Percentiles rank a stretch among this genome's conserved stretches.
phyloP scores from a whole-genome alignment of 2,888 invertebrate genomes.

The Tiphia femorata region DNA sequence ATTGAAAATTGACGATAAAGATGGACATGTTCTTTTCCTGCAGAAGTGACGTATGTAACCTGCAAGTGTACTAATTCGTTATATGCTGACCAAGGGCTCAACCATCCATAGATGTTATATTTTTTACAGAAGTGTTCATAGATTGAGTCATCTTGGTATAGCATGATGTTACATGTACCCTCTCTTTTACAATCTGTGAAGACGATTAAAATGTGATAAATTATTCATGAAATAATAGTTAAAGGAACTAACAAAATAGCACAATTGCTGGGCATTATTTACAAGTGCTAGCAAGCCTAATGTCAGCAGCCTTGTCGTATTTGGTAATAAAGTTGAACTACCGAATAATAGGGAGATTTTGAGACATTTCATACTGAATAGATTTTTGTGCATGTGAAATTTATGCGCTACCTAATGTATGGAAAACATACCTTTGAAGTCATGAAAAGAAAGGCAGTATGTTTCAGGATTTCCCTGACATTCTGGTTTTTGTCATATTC shows the following conservation, averaged over 20 bases:
- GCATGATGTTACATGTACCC: slow-evolving; percentile 61
- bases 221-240: slow-evolving; percentile 65
- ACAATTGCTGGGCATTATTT: slow-evolving; percentile 68
- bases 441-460: slow-evolving; percentile 3
- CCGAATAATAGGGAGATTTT: slow-evolving; percentile 32
- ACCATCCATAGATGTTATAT: slow-evolving; percentile 67
- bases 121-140: slow-evolving; percentile 68
- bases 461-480: slow-evolving; percentile 42
- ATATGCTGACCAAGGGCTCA: slow-evolving; percentile 60
- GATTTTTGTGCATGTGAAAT: no score
- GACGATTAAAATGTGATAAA: slow-evolving; percentile 63
- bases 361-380: background rate
- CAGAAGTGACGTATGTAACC: slow-evolving; percentile 49
- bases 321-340: slow-evolving; percentile 49
- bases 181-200: slow-evolving; percentile 65
- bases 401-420: background rate
- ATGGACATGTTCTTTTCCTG: no score
- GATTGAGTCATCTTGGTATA: slow-evolving; percentile 62
- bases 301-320: slow-evolving; percentile 62
- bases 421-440: background rate
- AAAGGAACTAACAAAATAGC: slow-evolving; percentile 60
- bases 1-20: no score
- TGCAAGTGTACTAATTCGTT: slow-evolving; percentile 47
- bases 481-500: slow-evolving; percentile 51
- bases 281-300: slow-evolving; percentile 68